These are phyloP conservation scores for Aleiodes leptofemur DNA, from an alignment of 2,888 invertebrate genomes.

Conservation along the genomic window DNA sequence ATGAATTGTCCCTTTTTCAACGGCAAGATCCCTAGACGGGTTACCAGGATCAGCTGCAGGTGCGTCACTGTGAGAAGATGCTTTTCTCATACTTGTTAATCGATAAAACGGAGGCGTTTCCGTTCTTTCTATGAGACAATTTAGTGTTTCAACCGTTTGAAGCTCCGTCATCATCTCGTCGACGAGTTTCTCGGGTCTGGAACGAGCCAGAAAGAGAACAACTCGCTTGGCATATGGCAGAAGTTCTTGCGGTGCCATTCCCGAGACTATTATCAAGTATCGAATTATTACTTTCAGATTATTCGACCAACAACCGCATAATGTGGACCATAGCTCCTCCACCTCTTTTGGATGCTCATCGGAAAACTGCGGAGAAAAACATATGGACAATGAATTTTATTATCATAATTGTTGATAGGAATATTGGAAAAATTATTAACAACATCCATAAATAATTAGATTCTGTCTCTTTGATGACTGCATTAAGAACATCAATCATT, in stretches of 20 bases:
- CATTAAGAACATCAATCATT: no score
- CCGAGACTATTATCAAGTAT: conserved; percentile 96
- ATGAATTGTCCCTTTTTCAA: conserved; percentile 96
- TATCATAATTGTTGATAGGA: no score
- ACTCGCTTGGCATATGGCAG: conserved; percentile 96
- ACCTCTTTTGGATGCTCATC: conserved; percentile 97
- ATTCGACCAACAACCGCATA: conserved; percentile 97
- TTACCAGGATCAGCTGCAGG: conserved; percentile 77
- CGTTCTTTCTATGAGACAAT: conserved; percentile 96
- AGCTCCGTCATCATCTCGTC: conserved; percentile 98
- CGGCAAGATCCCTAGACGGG: conserved; percentile 80
- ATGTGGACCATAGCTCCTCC: conserved; percentile 96
- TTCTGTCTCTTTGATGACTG: no score
- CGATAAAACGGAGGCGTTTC: conserved; percentile 99
- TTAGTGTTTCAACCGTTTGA: conserved; percentile 97
- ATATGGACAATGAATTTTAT: neutral
- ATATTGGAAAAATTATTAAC: no score
- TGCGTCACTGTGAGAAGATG: conserved; percentile 85
- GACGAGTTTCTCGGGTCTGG: conserved; percentile 92
- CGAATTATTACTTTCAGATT: conserved; percentile 97
- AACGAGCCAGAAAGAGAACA: conserved; percentile 92
- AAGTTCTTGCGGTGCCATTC: conserved; percentile 97
- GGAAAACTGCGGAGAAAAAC: conserved; percentile 83
- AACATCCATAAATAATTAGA: no score
- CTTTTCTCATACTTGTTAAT: conserved; percentile 92